phyloP scores from a whole-genome alignment of 2,113 vertebrate species.

The Stigmatopora nigra region DNA sequence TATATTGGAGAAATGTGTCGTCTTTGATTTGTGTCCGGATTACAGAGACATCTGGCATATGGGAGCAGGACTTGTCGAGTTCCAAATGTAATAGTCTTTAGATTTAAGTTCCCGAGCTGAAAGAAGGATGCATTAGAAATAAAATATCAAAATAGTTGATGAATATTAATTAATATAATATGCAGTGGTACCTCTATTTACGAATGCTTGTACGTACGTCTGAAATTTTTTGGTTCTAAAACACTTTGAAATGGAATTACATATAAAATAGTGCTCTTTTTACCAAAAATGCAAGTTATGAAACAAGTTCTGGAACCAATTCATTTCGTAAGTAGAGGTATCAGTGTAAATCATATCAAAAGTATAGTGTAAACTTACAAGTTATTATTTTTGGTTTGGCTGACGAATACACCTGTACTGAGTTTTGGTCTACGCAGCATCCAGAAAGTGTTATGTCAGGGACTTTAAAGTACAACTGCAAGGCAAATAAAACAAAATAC shows the following conservation, averaged over 20 bases:
- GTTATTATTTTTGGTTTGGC: slow-evolving; percentile 81
- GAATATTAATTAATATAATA: too few species aligned
- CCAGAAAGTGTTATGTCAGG: slow-evolving; percentile 86
- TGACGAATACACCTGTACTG: slow-evolving; percentile 82
- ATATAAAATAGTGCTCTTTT: too few species aligned
- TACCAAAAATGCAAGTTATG: too few species aligned
- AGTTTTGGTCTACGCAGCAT: slow-evolving; percentile 87
- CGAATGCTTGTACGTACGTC: too few species aligned
- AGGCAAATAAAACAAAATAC: background rate
- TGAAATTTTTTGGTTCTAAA: too few species aligned
- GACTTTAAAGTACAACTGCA: slow-evolving; percentile 86
- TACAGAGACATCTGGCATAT: slow-evolving; percentile 64
- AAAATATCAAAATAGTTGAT: too few species aligned
- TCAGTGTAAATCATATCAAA: background rate
- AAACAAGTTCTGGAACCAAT: too few species aligned
- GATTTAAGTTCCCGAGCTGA: slow-evolving; percentile 83
- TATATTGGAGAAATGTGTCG: background rate
- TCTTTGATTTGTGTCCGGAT: slow-evolving; percentile 1
- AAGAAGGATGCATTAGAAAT: slow-evolving; percentile 9
- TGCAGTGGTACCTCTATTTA: too few species aligned
- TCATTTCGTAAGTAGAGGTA: too few species aligned
- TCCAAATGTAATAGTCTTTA: slow-evolving; percentile 92
- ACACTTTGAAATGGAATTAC: too few species aligned
- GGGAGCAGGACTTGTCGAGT: slow-evolving; percentile 84
- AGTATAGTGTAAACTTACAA: slow-evolving; percentile 66